Base-by-base conservation (phyloP, 1,140 invertebrate genomes). In the Trissolcus basalis region DNA sequence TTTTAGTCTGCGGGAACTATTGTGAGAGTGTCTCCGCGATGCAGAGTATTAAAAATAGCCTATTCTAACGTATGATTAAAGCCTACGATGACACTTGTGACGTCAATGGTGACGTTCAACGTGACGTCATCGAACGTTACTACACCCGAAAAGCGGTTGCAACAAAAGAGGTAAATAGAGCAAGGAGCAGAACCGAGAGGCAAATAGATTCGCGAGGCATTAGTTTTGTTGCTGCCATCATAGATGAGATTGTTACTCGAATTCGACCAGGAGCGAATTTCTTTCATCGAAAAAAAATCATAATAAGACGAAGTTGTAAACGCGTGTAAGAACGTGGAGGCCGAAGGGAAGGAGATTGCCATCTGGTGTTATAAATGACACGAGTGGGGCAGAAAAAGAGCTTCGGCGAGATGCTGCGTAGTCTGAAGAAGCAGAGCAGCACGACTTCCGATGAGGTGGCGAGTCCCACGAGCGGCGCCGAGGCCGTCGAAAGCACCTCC, bases 391-490 rank as follows among this genome's bases (percentile, higher is more conserved):
- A 67, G 51, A 73, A 73, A 60, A 73, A 73, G 44, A 49, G 70
- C 51, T 27, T 74, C 45, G 56, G 44, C 67, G 61, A 49, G 7
- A 74, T 74, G 70, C 63, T 74, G 56, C 70, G 70, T 8, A 61
- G 61, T 61, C 54, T 74, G 33, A 58, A 39, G 50, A 73, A 73
- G 32, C 60, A 65, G 10, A 54, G 13, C 55, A 74, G 61, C 41
- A 53, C 50, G 12, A 47, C 51, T 47, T 71, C 71, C 9, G 67
- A 72, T 63, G 76, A 67, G 1, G 14, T 60, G 12, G 10, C 84
- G 79, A 81, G 88, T 84, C 68, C 80, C 72, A 79, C 86, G 80
- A 80, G 15, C 81, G 82, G 64, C 78, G 85, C 78, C 0, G 54
- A 70, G 51, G 56, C 56, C 1, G 44, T 51, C 15, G 87, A 91